A percentile compares a stretch with the other conserved stretches of the same genome.
These are phyloP conservation scores for Andrena cerasifolii DNA, from an alignment of 1,140 invertebrate genomes.

Conservation along the genomic window DNA sequence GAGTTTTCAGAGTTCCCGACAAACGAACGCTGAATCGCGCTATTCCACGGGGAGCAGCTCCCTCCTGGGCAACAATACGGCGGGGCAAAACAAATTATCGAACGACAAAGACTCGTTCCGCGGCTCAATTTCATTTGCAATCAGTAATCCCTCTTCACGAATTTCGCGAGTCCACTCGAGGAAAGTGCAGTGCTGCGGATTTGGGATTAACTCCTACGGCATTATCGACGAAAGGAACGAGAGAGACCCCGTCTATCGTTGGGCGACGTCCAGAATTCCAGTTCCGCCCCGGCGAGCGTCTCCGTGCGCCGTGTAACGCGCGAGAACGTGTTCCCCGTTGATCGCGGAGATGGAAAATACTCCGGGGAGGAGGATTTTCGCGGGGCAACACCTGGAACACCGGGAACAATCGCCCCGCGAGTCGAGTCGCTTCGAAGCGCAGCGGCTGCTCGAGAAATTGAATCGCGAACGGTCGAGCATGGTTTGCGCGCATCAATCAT, in stretches of 20 bases:
- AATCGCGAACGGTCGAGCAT: not conserved
- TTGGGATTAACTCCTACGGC: constrained; percentile 22
- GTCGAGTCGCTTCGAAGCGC: no score
- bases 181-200: constrained; percentile 21
- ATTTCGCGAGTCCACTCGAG: not conserved
- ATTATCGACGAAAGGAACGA: constrained; percentile 1
- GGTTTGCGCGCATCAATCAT: not conserved
- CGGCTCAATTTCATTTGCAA: not conserved
- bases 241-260: not conserved
- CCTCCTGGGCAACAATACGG: not conserved
- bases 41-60: not conserved
- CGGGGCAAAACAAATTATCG: constrained; percentile 11
- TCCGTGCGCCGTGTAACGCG: not conserved
- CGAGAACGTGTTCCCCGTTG: not conserved
- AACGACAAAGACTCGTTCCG: constrained; percentile 1
- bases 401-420: not conserved
- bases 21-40: no score
- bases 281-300: not conserved
- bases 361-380: not conserved
- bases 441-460: not conserved
- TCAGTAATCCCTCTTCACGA: constrained; percentile 17
- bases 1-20: no score
- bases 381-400: not conserved
- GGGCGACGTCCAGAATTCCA: not conserved
- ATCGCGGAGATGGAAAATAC: not conserved